Conservation (phyloP, 2,888 invertebrate species). For the Galerucella nymphaeae region DNA sequence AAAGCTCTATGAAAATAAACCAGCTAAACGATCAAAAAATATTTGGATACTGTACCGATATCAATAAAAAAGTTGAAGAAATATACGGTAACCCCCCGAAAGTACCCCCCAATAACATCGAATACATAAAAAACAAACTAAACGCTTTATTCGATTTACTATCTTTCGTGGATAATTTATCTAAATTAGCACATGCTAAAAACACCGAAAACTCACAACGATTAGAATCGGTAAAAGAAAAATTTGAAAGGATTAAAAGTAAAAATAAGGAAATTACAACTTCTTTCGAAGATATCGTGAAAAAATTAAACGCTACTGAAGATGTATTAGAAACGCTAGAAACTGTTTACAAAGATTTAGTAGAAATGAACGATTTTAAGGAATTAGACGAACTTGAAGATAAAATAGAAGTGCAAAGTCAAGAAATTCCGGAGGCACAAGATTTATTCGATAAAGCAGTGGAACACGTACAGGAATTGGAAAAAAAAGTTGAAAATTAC, state of each 20-base stretch:
- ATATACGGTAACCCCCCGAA: slow-evolving; percentile 46
- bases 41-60: slow-evolving; percentile 59
- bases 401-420: slow-evolving; percentile 57
- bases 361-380: slow-evolving; percentile 42
- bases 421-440: slow-evolving; percentile 56
- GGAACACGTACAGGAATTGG: slow-evolving; percentile 66
- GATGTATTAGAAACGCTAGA: slow-evolving; percentile 49
- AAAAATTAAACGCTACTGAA: slow-evolving; percentile 47
- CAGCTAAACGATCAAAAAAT: slow-evolving; percentile 55
- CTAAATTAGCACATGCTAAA: slow-evolving; percentile 45
- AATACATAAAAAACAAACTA: slow-evolving; percentile 50
- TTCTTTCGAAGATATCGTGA: slow-evolving; percentile 43
- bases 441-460: slow-evolving; percentile 65
- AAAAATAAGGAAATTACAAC: slow-evolving; percentile 43
- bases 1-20: slow-evolving; percentile 39
- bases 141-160: slow-evolving; percentile 48
- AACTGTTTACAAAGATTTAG: slow-evolving; percentile 47
- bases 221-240: slow-evolving; percentile 47
- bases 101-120: slow-evolving; percentile 48
- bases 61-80: slow-evolving; percentile 60
- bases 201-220: slow-evolving; percentile 49
- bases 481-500: slow-evolving; percentile 65
- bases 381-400: slow-evolving; percentile 61
- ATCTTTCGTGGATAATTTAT: slow-evolving; percentile 45
- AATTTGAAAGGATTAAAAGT: slow-evolving; percentile 49